phyloP scores from a whole-genome alignment of 2,797 vertebrate genomes.

The Cirrhinus molitorella region DNA sequence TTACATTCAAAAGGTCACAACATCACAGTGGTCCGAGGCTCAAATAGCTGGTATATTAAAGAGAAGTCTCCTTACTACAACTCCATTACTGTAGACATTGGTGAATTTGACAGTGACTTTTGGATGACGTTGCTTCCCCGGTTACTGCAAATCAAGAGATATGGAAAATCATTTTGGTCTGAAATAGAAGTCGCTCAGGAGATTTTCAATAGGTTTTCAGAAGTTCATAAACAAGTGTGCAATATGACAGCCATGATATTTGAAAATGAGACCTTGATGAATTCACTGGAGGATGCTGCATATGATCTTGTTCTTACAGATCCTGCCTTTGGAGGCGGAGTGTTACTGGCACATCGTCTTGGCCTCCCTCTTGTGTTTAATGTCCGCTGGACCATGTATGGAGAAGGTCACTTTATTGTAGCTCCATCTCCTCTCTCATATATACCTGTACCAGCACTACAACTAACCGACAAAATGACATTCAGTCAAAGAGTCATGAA shows the following conservation, averaged over 20 bases:
- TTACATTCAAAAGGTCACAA: slow-evolving; percentile 51
- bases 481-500: slow-evolving; percentile 8
- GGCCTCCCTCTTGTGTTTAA: slow-evolving; percentile 15
- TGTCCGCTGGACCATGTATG: slow-evolving; percentile 18
- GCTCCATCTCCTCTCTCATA: slow-evolving; percentile 26
- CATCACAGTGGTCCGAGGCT: slow-evolving; percentile 43
- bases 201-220: not conserved
- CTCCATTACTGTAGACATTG: slow-evolving; percentile 17
- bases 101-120: slow-evolving; percentile 18
- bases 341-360: not conserved
- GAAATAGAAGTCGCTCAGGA: not conserved
- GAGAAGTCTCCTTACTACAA: slow-evolving; percentile 50
- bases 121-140: not conserved
- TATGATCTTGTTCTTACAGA: not conserved
- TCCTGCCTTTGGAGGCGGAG: slow-evolving; percentile 22
- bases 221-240: not conserved
- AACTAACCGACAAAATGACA: slow-evolving; percentile 2
- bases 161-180: slow-evolving; percentile 8
- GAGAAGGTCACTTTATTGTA: slow-evolving; percentile 19
- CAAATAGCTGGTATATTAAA: slow-evolving; percentile 51
- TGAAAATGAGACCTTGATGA: slow-evolving; percentile 22
- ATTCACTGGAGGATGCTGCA: not conserved
- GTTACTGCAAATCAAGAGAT: slow-evolving; percentile 27
- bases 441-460: not conserved
- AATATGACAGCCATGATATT: slow-evolving; percentile 32